Evolutionary conservation across 1,140 invertebrate species (phyloP).

Genomic region (Pogonomyrmex barbatus): DNA sequence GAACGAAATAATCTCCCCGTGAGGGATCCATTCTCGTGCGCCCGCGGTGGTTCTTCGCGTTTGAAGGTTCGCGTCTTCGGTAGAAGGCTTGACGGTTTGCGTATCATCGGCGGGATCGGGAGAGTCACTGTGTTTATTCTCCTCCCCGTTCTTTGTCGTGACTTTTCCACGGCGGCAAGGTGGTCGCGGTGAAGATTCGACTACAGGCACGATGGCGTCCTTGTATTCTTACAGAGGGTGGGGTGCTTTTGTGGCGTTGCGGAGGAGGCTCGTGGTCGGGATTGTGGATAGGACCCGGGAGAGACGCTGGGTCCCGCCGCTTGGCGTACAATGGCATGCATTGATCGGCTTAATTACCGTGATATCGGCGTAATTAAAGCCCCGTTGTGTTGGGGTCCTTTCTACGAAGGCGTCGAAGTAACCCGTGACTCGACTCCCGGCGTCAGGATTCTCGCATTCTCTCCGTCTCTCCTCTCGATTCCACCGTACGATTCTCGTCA

Average conservation of each 20-base stretch:
- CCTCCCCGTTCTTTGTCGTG: constrained; percentile 52
- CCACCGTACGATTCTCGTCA: constrained; percentile 49
- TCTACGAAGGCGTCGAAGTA: constrained; percentile 76
- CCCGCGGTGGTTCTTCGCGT: constrained; percentile 44
- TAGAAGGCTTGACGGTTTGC: constrained; percentile 24
- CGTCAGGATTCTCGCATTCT: constrained; percentile 64
- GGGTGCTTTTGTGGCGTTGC: constrained; percentile 77
- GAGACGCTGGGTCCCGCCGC: constrained; percentile 70
- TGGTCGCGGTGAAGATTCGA: constrained; percentile 30
- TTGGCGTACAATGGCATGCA: constrained; percentile 80
- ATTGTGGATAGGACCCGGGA: constrained; percentile 76
- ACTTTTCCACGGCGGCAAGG: constrained; percentile 56
- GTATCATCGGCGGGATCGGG: constrained; percentile 48
- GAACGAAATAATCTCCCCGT: constrained; percentile 47
- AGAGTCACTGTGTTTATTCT: constrained; percentile 67
- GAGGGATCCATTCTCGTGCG: constrained; percentile 21
- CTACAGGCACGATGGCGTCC: constrained; percentile 41
- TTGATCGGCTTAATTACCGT: constrained; percentile 85
- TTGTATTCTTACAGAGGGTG: constrained; percentile 59
- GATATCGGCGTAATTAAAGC: constrained; percentile 85
- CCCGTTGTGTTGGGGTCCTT: constrained; percentile 81
- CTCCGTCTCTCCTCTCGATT: constrained; percentile 48
- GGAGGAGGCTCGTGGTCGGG: constrained; percentile 75
- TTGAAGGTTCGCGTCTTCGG: constrained; percentile 17
- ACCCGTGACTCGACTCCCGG: constrained; percentile 76